These are phyloP conservation scores for Lacerta viridis DNA, from an alignment of 2,797 vertebrate species.

Conservation along the genomic window DNA sequence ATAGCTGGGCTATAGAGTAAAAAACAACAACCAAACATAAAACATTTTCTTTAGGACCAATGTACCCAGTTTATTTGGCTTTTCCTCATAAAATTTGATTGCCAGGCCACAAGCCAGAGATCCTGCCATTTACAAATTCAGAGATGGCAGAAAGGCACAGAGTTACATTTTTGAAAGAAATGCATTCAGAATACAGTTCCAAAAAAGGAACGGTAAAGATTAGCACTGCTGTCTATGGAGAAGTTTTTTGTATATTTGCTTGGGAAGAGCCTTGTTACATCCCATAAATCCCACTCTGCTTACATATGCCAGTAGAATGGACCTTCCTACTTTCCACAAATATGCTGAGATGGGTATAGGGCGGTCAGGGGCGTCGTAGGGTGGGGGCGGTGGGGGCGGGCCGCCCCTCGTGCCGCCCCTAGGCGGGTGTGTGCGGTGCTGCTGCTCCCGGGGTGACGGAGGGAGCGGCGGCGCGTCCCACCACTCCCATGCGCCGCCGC, in stretches of 20 bases:
- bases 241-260: conserved; percentile 4
- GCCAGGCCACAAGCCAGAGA: neutral
- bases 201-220: neutral
- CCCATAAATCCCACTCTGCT: neutral
- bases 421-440: too few relatives aligned
- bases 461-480: too few relatives aligned
- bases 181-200: neutral
- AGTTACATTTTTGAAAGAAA: neutral
- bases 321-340: neutral
- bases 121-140: neutral
- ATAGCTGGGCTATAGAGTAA: neutral
- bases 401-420: too few relatives aligned
- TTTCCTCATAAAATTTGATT: neutral
- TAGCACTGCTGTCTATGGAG: neutral
- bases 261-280: neutral
- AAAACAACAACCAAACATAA: neutral
- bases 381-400: too few relatives aligned
- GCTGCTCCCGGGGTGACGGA: too few relatives aligned
- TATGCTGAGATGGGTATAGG: neutral
- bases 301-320: neutral
- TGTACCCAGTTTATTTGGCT: neutral
- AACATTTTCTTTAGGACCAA: neutral
- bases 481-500: too few relatives aligned
- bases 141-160: neutral
- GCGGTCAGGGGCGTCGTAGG: too few relatives aligned